phyloP scores from a whole-genome alignment of 1,140 invertebrate genomes.

The Andricus grossulariae region DNA sequence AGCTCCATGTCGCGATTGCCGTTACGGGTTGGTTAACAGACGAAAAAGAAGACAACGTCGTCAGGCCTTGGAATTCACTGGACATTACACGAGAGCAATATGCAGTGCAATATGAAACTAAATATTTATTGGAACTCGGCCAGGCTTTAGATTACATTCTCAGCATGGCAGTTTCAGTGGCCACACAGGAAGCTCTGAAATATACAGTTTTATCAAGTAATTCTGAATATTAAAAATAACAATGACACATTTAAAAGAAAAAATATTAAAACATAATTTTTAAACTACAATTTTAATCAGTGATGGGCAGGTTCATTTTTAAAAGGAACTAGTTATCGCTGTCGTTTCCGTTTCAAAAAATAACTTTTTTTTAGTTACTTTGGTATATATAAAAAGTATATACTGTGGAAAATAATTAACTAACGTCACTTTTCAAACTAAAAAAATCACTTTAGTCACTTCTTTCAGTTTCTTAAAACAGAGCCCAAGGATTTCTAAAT shows the following conservation, averaged over 20 bases:
- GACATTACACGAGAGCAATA: slow-evolving; percentile 83
- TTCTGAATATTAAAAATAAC: slow-evolving; percentile 37
- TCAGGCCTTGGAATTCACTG: slow-evolving; percentile 79
- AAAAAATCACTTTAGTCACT: no score
- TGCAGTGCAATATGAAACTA: slow-evolving; percentile 82
- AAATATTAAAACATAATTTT: no score
- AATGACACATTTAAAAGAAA: neutral
- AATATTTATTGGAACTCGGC: slow-evolving; percentile 82
- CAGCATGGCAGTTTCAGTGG: slow-evolving; percentile 81
- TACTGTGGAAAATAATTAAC: no score
- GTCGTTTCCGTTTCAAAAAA: no score
- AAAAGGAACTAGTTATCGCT: no score
- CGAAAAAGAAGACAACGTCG: slow-evolving; percentile 73
- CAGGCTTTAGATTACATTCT: slow-evolving; percentile 81
- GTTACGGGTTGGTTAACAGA: slow-evolving; percentile 82
- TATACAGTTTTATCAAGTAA: slow-evolving; percentile 83
- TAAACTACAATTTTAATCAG: neutral
- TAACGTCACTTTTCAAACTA: no score
- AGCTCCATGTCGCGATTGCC: slow-evolving; percentile 81
- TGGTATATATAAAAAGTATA: no score
- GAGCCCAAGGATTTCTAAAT: no score
- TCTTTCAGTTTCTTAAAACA: no score
- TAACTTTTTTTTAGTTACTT: no score
- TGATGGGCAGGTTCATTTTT: no score
- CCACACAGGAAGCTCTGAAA: slow-evolving; percentile 85